A percentile compares a stretch with the other conserved stretches of the same genome.
Conservation (phyloP, 92 coral and sea anemone genomes). For the Actinernus sp. region DNA sequence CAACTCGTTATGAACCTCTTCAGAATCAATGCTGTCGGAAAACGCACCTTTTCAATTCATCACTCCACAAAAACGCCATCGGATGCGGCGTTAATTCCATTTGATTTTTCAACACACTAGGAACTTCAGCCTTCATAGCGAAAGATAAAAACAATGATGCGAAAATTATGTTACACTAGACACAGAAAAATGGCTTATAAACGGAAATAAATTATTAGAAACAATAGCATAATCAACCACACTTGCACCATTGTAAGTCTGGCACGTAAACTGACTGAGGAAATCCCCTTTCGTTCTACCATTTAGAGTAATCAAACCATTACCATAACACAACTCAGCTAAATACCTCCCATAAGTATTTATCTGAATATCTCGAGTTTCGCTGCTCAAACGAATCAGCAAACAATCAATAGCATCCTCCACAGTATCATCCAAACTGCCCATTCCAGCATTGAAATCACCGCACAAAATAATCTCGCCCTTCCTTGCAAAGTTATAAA, state of each 20-base stretch:
- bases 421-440: neutral
- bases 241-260: conserved; percentile 52
- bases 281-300: conserved; percentile 41
- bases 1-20: too few species aligned
- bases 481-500: too few species aligned
- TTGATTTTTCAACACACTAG: neutral
- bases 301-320: conserved; percentile 24
- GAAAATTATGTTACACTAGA: conserved; percentile 13
- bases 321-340: conserved; percentile 12
- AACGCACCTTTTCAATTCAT: neutral
- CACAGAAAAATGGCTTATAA: conserved; percentile 18
- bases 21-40: too few species aligned
- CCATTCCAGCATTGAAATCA: too few species aligned
- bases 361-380: conserved; percentile 4
- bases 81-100: conserved; percentile 12
- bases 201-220: conserved; percentile 7
- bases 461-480: too few species aligned
- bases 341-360: conserved; percentile 14
- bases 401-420: neutral
- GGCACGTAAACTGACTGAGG: conserved; percentile 47
- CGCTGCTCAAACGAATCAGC: too few species aligned
- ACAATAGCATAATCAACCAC: conserved; percentile 51
- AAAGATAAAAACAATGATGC: conserved; percentile 18
- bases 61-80: conserved; percentile 10
- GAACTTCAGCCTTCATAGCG: neutral